Evolutionary conservation across 2,113 vertebrate species (phyloP).

Genomic region (Dipodomys spectabilis): DNA sequence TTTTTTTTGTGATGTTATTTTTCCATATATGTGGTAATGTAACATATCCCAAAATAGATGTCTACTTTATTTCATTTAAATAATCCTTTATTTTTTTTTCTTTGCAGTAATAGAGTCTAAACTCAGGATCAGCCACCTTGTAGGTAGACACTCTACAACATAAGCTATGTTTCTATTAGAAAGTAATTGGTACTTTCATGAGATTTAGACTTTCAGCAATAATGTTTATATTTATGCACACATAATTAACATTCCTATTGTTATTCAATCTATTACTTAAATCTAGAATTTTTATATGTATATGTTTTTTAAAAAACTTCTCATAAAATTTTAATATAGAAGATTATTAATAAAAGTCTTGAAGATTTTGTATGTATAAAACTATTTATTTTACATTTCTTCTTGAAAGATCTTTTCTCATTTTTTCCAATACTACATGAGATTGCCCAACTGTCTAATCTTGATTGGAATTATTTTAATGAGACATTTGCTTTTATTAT

Average conservation of each 20-base stretch:
- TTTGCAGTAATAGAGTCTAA: too few relatives aligned
- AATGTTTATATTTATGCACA: not conserved
- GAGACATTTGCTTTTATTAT: too few relatives aligned
- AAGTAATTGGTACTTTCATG: not conserved
- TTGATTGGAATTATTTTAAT: too few relatives aligned
- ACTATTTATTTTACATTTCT: not conserved
- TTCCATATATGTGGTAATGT: not conserved
- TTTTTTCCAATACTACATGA: too few relatives aligned
- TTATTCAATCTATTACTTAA: not conserved
- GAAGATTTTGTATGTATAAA: not conserved
- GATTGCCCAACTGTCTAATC: too few relatives aligned
- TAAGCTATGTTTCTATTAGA: too few relatives aligned
- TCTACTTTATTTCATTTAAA: not conserved
- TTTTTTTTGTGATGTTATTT: not conserved
- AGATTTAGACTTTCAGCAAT: not conserved
- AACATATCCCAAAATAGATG: not conserved
- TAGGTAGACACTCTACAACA: too few relatives aligned
- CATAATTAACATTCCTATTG: not conserved
- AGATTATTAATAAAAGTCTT: not conserved
- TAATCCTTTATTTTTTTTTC: too few relatives aligned
- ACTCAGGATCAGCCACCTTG: too few relatives aligned
- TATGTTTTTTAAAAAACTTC: not conserved
- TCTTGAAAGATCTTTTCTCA: not conserved
- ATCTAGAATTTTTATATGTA: not conserved
- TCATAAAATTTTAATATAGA: not conserved